Conservation (phyloP, 2,888 invertebrate genomes). For the Coleophora deauratella region DNA sequence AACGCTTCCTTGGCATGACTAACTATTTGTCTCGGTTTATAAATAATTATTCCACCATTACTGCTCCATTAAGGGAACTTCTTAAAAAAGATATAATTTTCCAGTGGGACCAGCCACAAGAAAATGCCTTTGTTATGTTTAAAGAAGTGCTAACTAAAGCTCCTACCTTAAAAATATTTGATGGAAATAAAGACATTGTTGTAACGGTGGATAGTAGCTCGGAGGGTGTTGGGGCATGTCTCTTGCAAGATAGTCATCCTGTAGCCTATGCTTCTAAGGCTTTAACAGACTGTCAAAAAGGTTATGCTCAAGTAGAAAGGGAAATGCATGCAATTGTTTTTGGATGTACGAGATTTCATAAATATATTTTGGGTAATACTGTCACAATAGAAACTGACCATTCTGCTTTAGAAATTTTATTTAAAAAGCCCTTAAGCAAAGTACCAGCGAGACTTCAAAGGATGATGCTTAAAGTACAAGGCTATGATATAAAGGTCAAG, state of each 20-base stretch:
- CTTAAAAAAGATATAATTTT: background rate
- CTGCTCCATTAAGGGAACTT: background rate
- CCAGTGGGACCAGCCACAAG: background rate
- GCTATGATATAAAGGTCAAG: constrained; percentile 3
- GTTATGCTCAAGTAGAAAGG: constrained; percentile 4
- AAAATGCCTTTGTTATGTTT: background rate
- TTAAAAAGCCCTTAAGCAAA: constrained; percentile 2
- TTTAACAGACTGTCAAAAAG: background rate
- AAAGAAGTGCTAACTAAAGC: background rate
- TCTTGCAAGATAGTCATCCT: constrained; percentile 2
- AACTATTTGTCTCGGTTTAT: constrained; percentile 1
- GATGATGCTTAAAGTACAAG: constrained; percentile 5
- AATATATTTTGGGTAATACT: constrained; percentile 3
- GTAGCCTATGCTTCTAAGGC: constrained; percentile 4
- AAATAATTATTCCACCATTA: background rate
- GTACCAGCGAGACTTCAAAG: constrained; percentile 2
- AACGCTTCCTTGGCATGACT: constrained; percentile 1
- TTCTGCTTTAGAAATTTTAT: constrained; percentile 1
- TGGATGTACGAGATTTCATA: constrained; percentile 2
- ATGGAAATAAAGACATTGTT: background rate
- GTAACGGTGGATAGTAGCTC: constrained; percentile 4
- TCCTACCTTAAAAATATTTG: background rate
- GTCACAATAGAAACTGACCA: constrained; percentile 6
- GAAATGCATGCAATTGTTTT: constrained; percentile 8
- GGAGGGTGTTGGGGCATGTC: background rate